Evolutionary conservation across 2,888 invertebrate genomes (phyloP).

Genomic region (Spisula solida): DNA sequence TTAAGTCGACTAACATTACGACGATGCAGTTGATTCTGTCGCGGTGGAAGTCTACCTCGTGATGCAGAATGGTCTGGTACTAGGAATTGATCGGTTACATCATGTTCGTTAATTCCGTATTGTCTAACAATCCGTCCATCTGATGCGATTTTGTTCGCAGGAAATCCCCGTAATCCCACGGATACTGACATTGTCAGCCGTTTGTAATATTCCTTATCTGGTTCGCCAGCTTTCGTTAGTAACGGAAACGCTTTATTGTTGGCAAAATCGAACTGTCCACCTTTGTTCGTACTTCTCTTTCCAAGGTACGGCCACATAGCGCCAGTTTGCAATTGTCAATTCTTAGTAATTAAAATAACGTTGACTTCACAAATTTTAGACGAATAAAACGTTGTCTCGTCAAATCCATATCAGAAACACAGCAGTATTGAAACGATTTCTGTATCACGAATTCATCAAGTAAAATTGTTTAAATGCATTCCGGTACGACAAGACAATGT

Average conservation of each 20-base stretch:
- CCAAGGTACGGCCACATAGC: constrained; percentile 62
- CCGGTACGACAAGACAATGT: not conserved
- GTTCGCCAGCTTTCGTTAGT: constrained; percentile 22
- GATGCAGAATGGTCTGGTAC: not conserved
- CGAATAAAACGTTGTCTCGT: not conserved
- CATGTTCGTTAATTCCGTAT: constrained; percentile 44
- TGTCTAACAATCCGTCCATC: constrained; percentile 52
- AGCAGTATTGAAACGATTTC: not conserved
- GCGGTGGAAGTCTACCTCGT: not conserved
- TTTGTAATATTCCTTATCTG: constrained; percentile 58
- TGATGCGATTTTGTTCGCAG: constrained; percentile 34
- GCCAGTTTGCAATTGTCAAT: constrained; percentile 8
- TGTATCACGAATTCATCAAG: not conserved
- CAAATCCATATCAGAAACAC: not conserved
- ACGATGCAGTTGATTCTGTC: constrained; percentile 51
- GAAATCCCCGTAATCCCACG: constrained; percentile 40
- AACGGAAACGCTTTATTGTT: not conserved
- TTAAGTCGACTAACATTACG: constrained; percentile 61
- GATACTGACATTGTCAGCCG: constrained; percentile 47
- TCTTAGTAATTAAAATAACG: not conserved
- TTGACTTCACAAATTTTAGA: not conserved
- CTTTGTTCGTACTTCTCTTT: constrained; percentile 33
- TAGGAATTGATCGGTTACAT: constrained; percentile 54
- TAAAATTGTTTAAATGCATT: not conserved
- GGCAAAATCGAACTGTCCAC: not conserved